Conservation (phyloP, 2,888 invertebrate species). For the Meiosimyza decipiens region DNA sequence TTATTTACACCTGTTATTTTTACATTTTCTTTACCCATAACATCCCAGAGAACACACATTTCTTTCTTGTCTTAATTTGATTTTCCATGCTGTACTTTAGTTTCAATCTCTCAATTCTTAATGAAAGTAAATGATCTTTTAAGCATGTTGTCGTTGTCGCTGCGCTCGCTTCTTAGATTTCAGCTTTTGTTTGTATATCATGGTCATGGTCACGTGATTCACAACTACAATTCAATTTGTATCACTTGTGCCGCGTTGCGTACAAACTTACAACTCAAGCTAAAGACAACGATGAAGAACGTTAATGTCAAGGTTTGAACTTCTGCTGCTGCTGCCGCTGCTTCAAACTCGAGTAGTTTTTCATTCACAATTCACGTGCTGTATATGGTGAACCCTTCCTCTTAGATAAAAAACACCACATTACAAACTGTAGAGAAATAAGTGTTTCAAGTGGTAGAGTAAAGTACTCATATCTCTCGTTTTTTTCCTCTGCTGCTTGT, state of each 20-base stretch:
- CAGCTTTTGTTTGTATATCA: conserved; percentile 49
- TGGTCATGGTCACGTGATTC: conserved; percentile 65
- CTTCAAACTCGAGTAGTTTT: conserved; percentile 34
- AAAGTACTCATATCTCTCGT: background rate
- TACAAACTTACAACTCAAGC: conserved; percentile 5
- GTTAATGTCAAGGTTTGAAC: conserved; percentile 42
- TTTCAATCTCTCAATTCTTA: conserved; percentile 41
- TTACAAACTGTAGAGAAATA: background rate
- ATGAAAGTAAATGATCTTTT: conserved; percentile 60
- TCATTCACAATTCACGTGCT: conserved; percentile 37
- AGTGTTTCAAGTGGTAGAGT: conserved; percentile 26
- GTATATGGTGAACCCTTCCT: conserved; percentile 30
- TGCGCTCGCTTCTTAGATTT: background rate
- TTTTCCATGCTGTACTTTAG: background rate
- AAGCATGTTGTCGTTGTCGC: conserved; percentile 32
- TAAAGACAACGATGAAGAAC: conserved; percentile 9
- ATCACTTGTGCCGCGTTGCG: conserved; percentile 42
- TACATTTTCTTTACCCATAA: no score
- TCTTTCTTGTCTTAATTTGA: conserved; percentile 16
- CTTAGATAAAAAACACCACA: background rate
- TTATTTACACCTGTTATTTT: no score
- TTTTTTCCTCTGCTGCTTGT: background rate
- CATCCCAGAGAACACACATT: no score
- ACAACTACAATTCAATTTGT: conserved; percentile 59
- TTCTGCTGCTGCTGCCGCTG: conserved; percentile 37